Evolutionary conservation across 2,797 vertebrate genomes (phyloP), one percentile per base, ranked within the genome.

Genomic region (Hydrolagus colliei): DNA sequence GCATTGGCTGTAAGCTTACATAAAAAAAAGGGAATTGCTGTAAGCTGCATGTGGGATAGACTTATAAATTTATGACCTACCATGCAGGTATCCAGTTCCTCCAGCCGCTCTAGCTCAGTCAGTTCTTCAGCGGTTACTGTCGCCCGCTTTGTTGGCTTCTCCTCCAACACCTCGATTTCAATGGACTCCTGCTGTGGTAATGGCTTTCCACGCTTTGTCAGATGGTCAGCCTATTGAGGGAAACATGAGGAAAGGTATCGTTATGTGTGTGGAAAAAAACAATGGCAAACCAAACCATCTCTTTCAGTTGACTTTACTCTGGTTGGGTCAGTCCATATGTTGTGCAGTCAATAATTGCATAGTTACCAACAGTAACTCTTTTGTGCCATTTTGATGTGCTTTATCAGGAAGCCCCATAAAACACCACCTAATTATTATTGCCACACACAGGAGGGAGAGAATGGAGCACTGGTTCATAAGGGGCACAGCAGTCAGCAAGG

Each of bases 71-170:
- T 52, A 52, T 52, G 79, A 86, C 94, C 92, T 91, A 98, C 97
- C 98, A 98, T 96, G 92, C 98, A 98, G 0, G 96, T 94, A 87
- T 99, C 98, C 86, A 97, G 91, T 78, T 98, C 97, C 20, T 98
- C 97, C 86, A 98, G 90, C 86, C 96, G 94, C 89, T 99, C 98
- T 14, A 94, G 94, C 89, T 99, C 98, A 18, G 96, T 93, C 61
- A 97, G 78, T 86, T 97, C 97, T 14, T 95, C 93, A 2, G 91
- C 90, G 0, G 89, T 91, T 75, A 93, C 87, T 1, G 94, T 87
- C 0, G 94, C 92, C 85, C 96, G 93, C 88, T 96, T 98, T 0
- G 92, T 88, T 73, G 93, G 92, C 87, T 94, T 96, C 88, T 96
- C 96, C 86, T 97, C 97, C 0, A 93, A 91, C 78, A 93, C 89